These are phyloP conservation scores for Terebella lapidaria DNA, from an alignment of 2,888 invertebrate species.

Conservation along the genomic window DNA sequence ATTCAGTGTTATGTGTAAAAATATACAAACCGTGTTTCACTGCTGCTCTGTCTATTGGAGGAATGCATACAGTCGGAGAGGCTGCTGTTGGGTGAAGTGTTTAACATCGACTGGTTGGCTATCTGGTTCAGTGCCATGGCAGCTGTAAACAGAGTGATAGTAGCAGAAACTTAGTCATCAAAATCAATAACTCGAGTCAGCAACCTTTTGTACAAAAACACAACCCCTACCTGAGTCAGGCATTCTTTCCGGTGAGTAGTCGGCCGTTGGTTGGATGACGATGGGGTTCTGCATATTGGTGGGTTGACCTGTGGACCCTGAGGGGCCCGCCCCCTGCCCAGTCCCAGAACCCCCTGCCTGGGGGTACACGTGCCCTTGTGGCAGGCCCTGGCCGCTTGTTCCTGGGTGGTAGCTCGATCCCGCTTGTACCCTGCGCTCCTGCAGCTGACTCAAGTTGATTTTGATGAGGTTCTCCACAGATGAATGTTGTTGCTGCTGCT, in stretches of 20 bases:
- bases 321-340: background rate
- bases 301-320: background rate
- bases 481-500: background rate
- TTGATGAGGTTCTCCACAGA: background rate
- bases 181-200: too few species aligned
- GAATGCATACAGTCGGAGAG: background rate
- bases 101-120: too few species aligned
- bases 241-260: too few species aligned
- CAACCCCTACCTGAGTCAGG: too few species aligned
- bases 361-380: background rate
- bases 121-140: too few species aligned
- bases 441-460: conserved; percentile 22
- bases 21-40: too few species aligned
- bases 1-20: too few species aligned
- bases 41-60: too few species aligned
- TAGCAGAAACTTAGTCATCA: too few species aligned
- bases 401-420: too few species aligned
- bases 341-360: background rate
- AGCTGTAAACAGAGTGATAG: too few species aligned
- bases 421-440: conserved; percentile 19
- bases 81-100: background rate
- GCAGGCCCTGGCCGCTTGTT: conserved; percentile 15
- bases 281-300: conserved; percentile 10
- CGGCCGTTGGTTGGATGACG: conserved; percentile 16
- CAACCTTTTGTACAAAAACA: too few species aligned